Conservation (phyloP, 2,797 vertebrate species). For the Tachyglossus aculeatus region DNA sequence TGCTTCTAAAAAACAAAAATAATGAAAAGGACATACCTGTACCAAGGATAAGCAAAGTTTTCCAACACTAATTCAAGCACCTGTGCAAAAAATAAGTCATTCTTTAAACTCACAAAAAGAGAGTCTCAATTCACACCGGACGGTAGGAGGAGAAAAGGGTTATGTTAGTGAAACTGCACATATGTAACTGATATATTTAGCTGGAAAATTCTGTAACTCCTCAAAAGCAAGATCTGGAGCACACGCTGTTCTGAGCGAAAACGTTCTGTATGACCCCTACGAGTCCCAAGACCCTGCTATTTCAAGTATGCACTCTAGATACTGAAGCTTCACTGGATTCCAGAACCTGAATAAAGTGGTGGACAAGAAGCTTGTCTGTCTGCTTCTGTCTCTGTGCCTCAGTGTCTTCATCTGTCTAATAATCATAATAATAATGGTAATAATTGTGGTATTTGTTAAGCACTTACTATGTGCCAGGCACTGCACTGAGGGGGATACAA, state of each 20-base stretch:
- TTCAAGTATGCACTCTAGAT: constrained; percentile 1
- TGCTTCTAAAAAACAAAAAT: constrained; percentile 3
- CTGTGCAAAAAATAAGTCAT: constrained; percentile 69
- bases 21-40: constrained; percentile 81
- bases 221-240: constrained; percentile 12
- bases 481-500: too few relatives aligned
- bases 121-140: neutral
- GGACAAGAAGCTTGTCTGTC: neutral
- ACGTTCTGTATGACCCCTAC: too few relatives aligned
- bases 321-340: constrained; percentile 18
- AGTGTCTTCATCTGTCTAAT: neutral
- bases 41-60: constrained; percentile 97
- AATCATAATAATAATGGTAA: too few relatives aligned
- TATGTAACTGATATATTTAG: too few relatives aligned
- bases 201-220: constrained; percentile 1
- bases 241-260: constrained; percentile 10
- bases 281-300: too few relatives aligned
- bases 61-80: constrained; percentile 94
- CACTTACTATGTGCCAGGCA: too few relatives aligned
- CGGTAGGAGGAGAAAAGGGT: neutral
- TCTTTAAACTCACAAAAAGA: neutral
- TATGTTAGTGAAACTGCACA: constrained; percentile 5
- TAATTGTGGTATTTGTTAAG: too few relatives aligned
- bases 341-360: neutral
- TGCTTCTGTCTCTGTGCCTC: constrained; percentile 2